Percentiles rank a stretch among this genome's conserved stretches.
phyloP scores from a whole-genome alignment of 2,113 vertebrate genomes.

The Hemicordylus capensis region DNA sequence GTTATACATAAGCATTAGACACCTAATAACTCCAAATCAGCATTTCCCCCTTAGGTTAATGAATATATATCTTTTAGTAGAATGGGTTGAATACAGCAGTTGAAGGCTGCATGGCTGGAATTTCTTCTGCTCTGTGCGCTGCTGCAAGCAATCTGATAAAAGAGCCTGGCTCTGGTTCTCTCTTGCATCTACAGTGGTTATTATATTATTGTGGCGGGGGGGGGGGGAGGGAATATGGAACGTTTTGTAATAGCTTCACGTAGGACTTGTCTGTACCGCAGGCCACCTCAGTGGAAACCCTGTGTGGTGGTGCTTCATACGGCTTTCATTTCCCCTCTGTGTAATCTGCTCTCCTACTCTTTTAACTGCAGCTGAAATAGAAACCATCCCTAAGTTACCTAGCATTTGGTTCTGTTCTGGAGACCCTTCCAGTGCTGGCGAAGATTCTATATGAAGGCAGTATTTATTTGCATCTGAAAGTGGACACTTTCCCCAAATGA shows the following conservation, averaged over 20 bases:
- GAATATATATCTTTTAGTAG: conserved; percentile 35
- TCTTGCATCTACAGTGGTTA: background rate
- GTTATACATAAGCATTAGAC: conserved; percentile 41
- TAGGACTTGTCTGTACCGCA: background rate
- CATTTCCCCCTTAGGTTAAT: conserved; percentile 41
- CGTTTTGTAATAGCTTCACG: conserved; percentile 24
- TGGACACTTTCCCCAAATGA: background rate
- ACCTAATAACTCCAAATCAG: conserved; percentile 27
- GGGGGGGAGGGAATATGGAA: conserved; percentile 20
- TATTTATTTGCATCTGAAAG: background rate
- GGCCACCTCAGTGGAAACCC: background rate
- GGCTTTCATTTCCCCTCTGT: background rate
- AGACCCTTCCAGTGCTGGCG: background rate
- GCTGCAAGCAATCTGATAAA: conserved; percentile 15
- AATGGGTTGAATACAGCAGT: conserved; percentile 31
- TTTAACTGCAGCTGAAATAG: background rate
- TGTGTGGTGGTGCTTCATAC: background rate
- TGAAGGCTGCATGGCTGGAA: background rate
- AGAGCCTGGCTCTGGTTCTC: conserved; percentile 33
- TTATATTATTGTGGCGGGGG: conserved; percentile 19
- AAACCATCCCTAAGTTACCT: background rate
- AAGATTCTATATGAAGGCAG: background rate
- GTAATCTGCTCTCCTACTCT: no score
- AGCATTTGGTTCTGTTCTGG: background rate
- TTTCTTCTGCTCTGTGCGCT: background rate